phyloP scores from a whole-genome alignment of 2,888 invertebrate genomes.

The Gryllus longicercus region DNA sequence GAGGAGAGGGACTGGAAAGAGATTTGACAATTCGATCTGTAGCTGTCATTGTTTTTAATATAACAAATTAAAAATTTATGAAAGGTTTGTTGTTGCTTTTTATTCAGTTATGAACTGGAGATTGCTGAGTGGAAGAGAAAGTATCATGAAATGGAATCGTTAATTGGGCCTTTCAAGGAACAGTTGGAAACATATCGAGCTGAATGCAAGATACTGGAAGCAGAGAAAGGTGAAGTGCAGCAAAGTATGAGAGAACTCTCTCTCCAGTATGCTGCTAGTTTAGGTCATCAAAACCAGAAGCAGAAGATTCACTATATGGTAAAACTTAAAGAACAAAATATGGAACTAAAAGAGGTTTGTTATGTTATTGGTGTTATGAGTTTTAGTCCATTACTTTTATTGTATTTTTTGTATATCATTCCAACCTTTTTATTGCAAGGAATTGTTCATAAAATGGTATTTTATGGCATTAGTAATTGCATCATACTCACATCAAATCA shows the following conservation, averaged over 20 bases:
- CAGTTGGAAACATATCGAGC: slow-evolving; percentile 52
- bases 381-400: no score
- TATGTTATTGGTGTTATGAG: neutral
- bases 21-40: no score
- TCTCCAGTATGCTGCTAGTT: slow-evolving; percentile 55
- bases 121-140: slow-evolving; percentile 40
- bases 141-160: slow-evolving; percentile 42
- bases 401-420: no score
- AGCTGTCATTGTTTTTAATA: no score
- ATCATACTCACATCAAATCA: no score
- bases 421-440: no score
- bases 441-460: no score
- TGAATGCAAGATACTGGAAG: slow-evolving; percentile 47
- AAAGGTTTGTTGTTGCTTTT: no score
- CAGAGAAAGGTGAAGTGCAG: slow-evolving; percentile 47
- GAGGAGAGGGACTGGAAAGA: no score
- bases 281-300: slow-evolving; percentile 64
- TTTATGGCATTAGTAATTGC: no score
- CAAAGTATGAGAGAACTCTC: slow-evolving; percentile 53
- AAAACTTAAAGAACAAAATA: slow-evolving; percentile 50
- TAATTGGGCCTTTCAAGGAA: slow-evolving; percentile 48
- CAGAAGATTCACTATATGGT: slow-evolving; percentile 60
- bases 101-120: neutral
- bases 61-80: neutral
- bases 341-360: slow-evolving; percentile 50